Percentiles rank a stretch among this genome's conserved stretches.
phyloP scores from a whole-genome alignment of 2,888 invertebrate species.

The Ophioninae sp. region DNA sequence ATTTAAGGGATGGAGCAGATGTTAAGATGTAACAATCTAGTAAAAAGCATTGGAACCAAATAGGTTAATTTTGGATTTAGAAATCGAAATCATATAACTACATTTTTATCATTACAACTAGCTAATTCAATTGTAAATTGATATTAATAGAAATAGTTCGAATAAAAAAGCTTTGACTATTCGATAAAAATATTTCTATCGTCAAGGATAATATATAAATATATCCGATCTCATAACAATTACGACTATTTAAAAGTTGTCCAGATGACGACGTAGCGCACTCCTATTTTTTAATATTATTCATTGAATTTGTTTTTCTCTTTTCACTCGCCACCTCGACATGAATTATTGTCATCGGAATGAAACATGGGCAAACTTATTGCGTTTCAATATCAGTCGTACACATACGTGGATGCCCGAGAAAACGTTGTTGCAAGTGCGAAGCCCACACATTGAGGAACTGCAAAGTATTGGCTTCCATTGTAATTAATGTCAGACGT shows the following conservation, averaged over 20 bases:
- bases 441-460: constrained; percentile 18
- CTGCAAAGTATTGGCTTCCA: constrained; percentile 19
- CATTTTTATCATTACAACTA: no score
- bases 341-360: constrained; percentile 50
- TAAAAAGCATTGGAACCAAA: no score
- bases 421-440: constrained; percentile 9
- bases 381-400: constrained; percentile 52
- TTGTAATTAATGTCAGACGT: constrained; percentile 60
- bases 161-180: no score
- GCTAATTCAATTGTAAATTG: no score
- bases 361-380: constrained; percentile 44
- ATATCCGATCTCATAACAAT: not conserved
- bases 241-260: not conserved
- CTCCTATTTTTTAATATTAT: not conserved
- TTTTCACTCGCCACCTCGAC: constrained; percentile 25
- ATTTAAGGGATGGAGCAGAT: not conserved
- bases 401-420: constrained; percentile 1
- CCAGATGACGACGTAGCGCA: not conserved
- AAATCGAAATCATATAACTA: no score
- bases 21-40: no score
- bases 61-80: no score
- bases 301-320: constrained; percentile 13
- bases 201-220: not conserved
- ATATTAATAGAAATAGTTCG: no score
- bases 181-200: not conserved